Conservation (phyloP, 2,113 vertebrate genomes). For the Boulengeromyrus knoepffleri region DNA sequence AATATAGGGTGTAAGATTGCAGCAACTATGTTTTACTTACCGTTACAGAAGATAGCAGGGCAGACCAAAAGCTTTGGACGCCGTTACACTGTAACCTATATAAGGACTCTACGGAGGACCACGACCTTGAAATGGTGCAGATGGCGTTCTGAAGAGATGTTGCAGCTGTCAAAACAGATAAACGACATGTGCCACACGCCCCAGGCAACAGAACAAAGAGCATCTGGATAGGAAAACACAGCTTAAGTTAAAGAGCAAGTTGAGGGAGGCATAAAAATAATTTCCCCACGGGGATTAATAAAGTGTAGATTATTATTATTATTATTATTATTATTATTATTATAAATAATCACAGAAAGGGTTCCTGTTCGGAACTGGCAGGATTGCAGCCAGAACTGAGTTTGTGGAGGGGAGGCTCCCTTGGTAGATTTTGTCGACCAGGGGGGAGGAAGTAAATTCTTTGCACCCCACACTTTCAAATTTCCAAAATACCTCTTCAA, state of each 20-base stretch:
- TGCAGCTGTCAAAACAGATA: neutral
- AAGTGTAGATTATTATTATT: too few species aligned
- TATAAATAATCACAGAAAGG: neutral
- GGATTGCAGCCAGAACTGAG: neutral
- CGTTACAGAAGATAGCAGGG: neutral
- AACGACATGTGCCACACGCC: neutral
- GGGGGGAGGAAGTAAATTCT: neutral
- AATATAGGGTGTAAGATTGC: neutral
- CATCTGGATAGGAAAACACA: neutral
- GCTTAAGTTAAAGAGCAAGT: neutral
- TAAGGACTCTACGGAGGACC: neutral
- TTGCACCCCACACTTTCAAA: neutral
- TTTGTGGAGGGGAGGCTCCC: neutral
- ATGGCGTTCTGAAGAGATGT: neutral
- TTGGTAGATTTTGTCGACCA: neutral
- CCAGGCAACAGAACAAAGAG: neutral
- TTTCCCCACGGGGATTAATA: too few species aligned
- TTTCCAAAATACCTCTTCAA: neutral
- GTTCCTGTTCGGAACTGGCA: neutral
- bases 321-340: too few species aligned
- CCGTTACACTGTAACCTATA: neutral
- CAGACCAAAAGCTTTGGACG: neutral
- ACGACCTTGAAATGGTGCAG: neutral
- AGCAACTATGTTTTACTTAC: neutral
- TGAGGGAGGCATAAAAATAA: too few species aligned